phyloP scores from a whole-genome alignment of 2,797 vertebrate genomes.

The Hozukius guyotensis region DNA sequence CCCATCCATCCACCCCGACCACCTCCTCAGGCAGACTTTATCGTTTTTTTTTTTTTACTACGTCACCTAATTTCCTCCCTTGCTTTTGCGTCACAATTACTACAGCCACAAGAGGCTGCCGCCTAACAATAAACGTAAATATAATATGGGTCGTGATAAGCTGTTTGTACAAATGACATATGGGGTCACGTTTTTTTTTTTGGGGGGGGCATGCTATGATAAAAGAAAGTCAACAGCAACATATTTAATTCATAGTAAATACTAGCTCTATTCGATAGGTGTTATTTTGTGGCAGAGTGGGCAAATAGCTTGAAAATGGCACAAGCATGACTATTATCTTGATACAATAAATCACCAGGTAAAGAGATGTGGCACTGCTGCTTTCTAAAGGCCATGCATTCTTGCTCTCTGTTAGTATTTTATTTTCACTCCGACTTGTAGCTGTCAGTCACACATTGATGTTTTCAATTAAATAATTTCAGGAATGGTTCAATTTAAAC shows the following conservation, averaged over 20 bases:
- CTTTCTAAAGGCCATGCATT: background rate
- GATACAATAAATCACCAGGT: conserved; percentile 21
- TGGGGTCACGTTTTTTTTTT: too few relatives aligned
- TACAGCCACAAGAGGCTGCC: too few relatives aligned
- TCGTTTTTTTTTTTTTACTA: too few relatives aligned
- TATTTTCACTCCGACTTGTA: background rate
- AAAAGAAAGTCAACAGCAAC: background rate
- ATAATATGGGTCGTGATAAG: too few relatives aligned
- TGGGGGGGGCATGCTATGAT: background rate
- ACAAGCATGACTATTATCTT: background rate
- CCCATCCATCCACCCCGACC: too few relatives aligned
- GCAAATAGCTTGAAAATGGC: conserved; percentile 1
- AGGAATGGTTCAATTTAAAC: background rate
- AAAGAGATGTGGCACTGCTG: background rate
- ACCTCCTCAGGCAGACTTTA: too few relatives aligned
- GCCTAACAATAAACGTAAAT: too few relatives aligned
- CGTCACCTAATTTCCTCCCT: too few relatives aligned
- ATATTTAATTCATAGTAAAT: conserved; percentile 22
- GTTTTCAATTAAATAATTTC: background rate
- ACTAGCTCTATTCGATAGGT: background rate
- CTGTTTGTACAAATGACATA: too few relatives aligned
- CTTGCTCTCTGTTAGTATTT: background rate
- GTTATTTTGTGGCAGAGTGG: background rate
- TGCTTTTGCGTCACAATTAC: too few relatives aligned
- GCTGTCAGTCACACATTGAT: background rate